Evolutionary conservation across 1,140 invertebrate genomes (phyloP), one percentile per base, ranked within the genome.

Genomic region (Apis dorsata): DNA sequence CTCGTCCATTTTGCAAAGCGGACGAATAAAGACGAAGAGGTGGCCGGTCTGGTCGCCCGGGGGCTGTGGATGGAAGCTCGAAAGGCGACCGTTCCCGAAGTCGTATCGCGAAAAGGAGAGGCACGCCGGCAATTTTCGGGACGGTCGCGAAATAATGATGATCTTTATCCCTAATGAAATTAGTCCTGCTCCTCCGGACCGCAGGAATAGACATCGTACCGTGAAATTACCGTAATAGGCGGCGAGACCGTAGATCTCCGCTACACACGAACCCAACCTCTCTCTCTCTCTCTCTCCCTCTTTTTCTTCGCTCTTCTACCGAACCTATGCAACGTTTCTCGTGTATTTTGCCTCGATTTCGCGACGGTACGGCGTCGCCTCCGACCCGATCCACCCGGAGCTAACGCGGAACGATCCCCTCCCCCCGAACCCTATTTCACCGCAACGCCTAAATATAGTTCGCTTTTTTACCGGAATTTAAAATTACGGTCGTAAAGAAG

Each of bases 81-180:
- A 51, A 79, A 60, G 62, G 17, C 68, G 66, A 76, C 59, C 77
- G 77, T 80, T 75, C 34, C 65, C 55, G 79, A 74, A 79, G 79
- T 65, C 81, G 79, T 79, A 88, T 82, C 87, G 88, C 81, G 84
- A 75, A 88, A 84, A 88, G 51, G 63, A 88, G 86, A 88, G 86
- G 86, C 86, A 81, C 78, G 87, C 78, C 82, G 70, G 79, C 86
- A 91, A 91, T 91, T 91, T 90, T 90, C 86, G 87, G 86, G 89
- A 91, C 82, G 90, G 89, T 91, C 90, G 90, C 90, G 72, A 90
- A 90, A 90, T 92, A 92, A 92, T 92, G 86, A 92, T 91, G 90
- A 92, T 92, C 91, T 92, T 92, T 92, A 92, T 92, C 92, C 91
- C 91, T 92, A 92, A 92, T 92, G 92, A 92, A 92, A 92, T 92